These are phyloP conservation scores for Ramphastos sulfuratus DNA, from an alignment of 2,113 vertebrate species.

Conservation along the genomic window DNA sequence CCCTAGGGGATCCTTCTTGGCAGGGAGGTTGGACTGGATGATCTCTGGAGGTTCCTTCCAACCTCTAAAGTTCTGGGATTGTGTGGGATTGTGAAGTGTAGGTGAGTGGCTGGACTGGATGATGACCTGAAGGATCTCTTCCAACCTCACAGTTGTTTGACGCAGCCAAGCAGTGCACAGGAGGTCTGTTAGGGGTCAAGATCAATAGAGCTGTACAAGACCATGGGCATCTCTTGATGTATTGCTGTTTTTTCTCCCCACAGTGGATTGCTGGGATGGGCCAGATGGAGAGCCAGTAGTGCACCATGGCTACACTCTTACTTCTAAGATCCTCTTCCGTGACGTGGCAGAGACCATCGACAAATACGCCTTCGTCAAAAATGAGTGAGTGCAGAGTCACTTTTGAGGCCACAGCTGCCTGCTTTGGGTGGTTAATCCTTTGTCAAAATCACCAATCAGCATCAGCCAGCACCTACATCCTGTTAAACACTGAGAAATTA, in stretches of 20 bases:
- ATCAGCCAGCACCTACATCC: background rate
- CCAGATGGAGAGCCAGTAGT: slow-evolving; percentile 95
- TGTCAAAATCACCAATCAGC: background rate
- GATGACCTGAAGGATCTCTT: too few species aligned
- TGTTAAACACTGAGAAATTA: background rate
- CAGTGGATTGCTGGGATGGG: slow-evolving; percentile 99
- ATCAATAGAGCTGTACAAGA: background rate
- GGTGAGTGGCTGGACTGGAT: too few species aligned
- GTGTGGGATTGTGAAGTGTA: too few species aligned
- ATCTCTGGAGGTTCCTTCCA: too few species aligned
- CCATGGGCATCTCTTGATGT: background rate
- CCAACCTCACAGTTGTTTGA: too few species aligned
- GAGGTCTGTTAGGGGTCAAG: background rate
- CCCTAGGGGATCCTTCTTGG: too few species aligned
- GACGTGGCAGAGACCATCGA: slow-evolving; percentile 94
- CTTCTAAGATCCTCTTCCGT: slow-evolving; percentile 94
- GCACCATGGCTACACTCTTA: slow-evolving; percentile 96
- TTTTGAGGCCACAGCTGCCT: background rate
- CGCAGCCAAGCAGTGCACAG: fast-evolving
- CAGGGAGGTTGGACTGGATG: too few species aligned
- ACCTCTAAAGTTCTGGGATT: too few species aligned
- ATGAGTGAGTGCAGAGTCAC: slow-evolving; percentile 82
- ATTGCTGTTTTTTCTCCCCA: background rate
- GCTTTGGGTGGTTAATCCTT: background rate
- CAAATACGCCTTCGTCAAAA: slow-evolving; percentile 93